Evolutionary conservation across 2,797 vertebrate species (phyloP), one percentile per base, ranked within the genome.

Genomic region (Mormyrus hasselquistii): DNA sequence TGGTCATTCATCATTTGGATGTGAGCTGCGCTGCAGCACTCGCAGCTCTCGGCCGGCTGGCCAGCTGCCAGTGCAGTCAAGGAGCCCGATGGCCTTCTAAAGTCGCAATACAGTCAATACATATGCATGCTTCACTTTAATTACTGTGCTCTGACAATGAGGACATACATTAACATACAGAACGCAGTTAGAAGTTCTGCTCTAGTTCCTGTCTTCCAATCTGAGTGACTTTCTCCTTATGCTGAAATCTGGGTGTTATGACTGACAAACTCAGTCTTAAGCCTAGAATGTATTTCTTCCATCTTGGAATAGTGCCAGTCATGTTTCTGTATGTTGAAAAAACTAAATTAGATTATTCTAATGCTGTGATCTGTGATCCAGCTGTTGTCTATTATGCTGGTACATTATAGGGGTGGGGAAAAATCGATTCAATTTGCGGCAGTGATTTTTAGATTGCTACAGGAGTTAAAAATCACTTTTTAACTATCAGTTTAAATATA

Each of bases 1-100:
- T 90, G 91, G 92, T 93, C 93, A 94, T 95, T 93, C 92, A 94
- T 95, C 93, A 94, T 88, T 88, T 89, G 90, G 92, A 93, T 91
- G 92, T 88, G 91, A 88, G 91, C 88, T 90, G 93, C 89, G 88
- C 92, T 93, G 91, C 89, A 89, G 90, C 90, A 91, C 92, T 92
- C 92, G 91, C 86, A 93, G 92, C 91, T 89, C 92, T 93, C 93
- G 93, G 93, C 92, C 92, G 86, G 9, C 62, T 92, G 90, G 90
- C 89, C 93, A 90, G 90, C 55, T 91, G 88, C 88, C 87, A 86
- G 62, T 89, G 79, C 76, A 89, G 90, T 79, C 90, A 88, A 73
- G 90, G 91, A 90, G 91, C 85, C 86, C 90, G 88, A 92, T 91
- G 88, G 90, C 90, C 90, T 89, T 91, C 88, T 89, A 89, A 16